Percentiles rank a stretch among this genome's conserved stretches.
phyloP scores from a whole-genome alignment of 2,888 invertebrate species.

The Pseudanteris insignis region DNA sequence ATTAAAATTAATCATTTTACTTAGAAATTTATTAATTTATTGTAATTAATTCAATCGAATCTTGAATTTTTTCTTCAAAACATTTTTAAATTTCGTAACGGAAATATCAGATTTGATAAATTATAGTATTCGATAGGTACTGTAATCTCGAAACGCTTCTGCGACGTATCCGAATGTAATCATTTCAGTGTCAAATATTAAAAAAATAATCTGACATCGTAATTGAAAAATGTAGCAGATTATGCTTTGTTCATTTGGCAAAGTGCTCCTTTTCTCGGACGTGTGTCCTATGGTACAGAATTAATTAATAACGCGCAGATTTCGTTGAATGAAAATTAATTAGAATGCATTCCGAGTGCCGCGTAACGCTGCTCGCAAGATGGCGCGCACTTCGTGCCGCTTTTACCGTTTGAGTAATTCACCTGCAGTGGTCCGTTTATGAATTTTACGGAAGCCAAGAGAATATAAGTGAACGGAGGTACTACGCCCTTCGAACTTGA shows the following conservation, averaged over 20 bases:
- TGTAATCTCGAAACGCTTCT: no score
- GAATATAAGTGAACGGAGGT: no score
- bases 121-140: no score
- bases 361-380: constrained; percentile 36
- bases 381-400: constrained; percentile 40
- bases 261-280: constrained; percentile 37
- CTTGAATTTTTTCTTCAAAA: no score
- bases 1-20: no score
- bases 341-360: constrained; percentile 42
- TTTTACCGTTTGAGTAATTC: constrained; percentile 26
- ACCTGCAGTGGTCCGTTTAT: constrained; percentile 40
- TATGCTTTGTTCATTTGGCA: constrained; percentile 36
- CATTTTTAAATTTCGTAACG: no score
- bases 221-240: constrained; percentile 40
- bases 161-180: no score
- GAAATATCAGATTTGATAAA: no score
- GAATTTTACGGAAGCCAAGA: constrained; percentile 42
- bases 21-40: no score
- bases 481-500: constrained; percentile 33
- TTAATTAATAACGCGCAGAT: constrained; percentile 45
- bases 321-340: constrained; percentile 44
- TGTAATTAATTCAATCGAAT: no score
- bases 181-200: constrained; percentile 37
- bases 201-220: constrained; percentile 32
- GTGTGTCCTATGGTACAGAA: constrained; percentile 40